Percentiles rank a stretch among this genome's conserved stretches.
These are phyloP conservation scores for Podarcis siculus DNA, from an alignment of 2,797 vertebrate genomes.

Conservation along the genomic window DNA sequence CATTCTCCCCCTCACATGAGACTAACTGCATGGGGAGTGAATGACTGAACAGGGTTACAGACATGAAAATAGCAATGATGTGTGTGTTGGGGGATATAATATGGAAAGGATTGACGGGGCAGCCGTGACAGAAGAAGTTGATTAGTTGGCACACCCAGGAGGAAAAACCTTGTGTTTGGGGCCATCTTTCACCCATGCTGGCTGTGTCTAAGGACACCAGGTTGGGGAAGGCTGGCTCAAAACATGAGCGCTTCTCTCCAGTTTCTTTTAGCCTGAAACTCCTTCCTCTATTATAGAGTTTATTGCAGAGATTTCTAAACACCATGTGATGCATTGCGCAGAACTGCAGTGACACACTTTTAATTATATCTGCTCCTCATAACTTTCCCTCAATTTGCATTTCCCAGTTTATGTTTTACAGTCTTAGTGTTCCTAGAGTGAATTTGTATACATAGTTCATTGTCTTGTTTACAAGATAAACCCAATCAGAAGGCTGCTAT, in stretches of 20 bases:
- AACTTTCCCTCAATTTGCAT: constrained; percentile 35
- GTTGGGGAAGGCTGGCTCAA: too few species aligned
- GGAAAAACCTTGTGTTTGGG: too few species aligned
- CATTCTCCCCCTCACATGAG: too few species aligned
- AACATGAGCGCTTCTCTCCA: not conserved
- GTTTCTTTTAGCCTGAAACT: not conserved
- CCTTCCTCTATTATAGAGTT: not conserved
- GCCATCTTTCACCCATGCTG: too few species aligned
- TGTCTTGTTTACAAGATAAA: constrained; percentile 53
- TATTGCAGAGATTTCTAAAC: not conserved
- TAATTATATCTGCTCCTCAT: constrained; percentile 25
- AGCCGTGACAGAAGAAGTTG: too few species aligned
- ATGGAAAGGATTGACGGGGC: too few species aligned
- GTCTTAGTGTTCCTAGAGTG: constrained; percentile 13
- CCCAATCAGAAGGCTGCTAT: constrained; percentile 47
- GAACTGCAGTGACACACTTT: constrained; percentile 13
- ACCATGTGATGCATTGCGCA: not conserved
- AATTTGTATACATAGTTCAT: constrained; percentile 43
- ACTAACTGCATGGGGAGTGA: too few species aligned
- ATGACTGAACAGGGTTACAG: too few species aligned
- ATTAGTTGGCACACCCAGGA: too few species aligned
- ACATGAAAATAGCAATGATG: too few species aligned
- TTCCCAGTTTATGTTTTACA: constrained; percentile 39
- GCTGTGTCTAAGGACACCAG: too few species aligned
- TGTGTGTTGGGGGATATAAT: too few species aligned